Evolutionary conservation across 2,113 vertebrate genomes (phyloP).

Genomic region (Eira barbara): DNA sequence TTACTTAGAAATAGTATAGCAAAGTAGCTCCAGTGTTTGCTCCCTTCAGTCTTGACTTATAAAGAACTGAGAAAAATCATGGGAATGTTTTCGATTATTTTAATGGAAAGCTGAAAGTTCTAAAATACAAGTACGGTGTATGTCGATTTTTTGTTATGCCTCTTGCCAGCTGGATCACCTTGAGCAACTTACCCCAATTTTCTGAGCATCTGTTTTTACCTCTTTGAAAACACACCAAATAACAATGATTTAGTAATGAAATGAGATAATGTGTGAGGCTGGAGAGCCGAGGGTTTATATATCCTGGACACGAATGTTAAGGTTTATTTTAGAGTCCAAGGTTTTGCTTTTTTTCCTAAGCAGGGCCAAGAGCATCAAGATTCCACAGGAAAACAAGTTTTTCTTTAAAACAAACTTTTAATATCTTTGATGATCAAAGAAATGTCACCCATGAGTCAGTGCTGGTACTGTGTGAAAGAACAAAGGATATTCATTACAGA

Average conservation of each 20-base stretch:
- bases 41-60: neutral
- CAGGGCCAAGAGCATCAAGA: slow-evolving; percentile 2
- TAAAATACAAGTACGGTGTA: neutral
- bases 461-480: neutral
- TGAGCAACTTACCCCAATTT: neutral
- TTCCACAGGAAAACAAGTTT: slow-evolving; percentile 46
- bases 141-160: neutral
- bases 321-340: neutral
- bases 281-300: neutral
- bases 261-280: neutral
- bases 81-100: slow-evolving; percentile 8
- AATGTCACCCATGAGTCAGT: neutral
- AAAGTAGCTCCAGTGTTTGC: neutral
- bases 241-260: neutral
- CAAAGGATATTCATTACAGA: slow-evolving; percentile 24
- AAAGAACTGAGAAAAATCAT: neutral
- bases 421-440: slow-evolving; percentile 65
- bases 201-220: slow-evolving; percentile 11
- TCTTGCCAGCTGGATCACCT: neutral
- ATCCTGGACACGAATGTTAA: neutral
- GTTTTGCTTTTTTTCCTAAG: neutral
- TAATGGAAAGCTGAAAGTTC: neutral
- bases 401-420: slow-evolving; percentile 48
- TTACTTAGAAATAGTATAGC: neutral
- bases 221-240: neutral